Conservation (phyloP, 2,113 vertebrate species). For the Hemiprocne comata region DNA sequence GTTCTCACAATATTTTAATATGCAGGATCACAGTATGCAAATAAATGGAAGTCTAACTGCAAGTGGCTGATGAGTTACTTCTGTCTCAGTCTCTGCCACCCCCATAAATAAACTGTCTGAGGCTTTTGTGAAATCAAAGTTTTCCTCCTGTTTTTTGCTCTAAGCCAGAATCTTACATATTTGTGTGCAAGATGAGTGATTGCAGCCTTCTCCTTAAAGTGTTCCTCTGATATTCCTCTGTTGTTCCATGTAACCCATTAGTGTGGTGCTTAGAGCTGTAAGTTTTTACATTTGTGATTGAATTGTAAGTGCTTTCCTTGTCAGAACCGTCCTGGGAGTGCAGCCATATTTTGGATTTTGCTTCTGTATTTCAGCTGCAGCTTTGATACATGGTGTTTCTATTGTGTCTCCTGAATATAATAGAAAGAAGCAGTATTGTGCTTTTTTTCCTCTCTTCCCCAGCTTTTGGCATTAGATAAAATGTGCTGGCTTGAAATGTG, state of each 20-base stretch:
- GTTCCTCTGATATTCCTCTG: not conserved
- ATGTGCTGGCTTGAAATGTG: not conserved
- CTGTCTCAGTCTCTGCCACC: constrained; percentile 27
- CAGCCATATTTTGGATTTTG: not conserved
- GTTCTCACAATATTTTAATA: constrained; percentile 64
- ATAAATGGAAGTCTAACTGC: constrained; percentile 38
- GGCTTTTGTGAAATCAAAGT: constrained; percentile 15
- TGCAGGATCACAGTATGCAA: constrained; percentile 57
- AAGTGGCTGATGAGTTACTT: constrained; percentile 46
- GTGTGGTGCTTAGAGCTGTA: not conserved
- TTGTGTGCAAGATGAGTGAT: not conserved
- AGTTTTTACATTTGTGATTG: not conserved
- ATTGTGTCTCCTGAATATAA: not conserved
- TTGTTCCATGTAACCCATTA: not conserved
- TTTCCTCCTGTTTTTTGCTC: constrained; percentile 8
- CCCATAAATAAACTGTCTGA: constrained; percentile 17
- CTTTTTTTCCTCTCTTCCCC: not conserved
- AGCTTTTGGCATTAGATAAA: not conserved
- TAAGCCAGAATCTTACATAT: not conserved
- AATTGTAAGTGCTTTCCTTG: not conserved
- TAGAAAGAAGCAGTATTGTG: not conserved
- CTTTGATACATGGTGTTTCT: not conserved
- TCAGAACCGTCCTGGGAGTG: not conserved
- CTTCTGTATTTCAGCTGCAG: not conserved
- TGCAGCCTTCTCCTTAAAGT: not conserved